Conservation (phyloP, 1,140 invertebrate species). For the Diabrotica virgifera region DNA sequence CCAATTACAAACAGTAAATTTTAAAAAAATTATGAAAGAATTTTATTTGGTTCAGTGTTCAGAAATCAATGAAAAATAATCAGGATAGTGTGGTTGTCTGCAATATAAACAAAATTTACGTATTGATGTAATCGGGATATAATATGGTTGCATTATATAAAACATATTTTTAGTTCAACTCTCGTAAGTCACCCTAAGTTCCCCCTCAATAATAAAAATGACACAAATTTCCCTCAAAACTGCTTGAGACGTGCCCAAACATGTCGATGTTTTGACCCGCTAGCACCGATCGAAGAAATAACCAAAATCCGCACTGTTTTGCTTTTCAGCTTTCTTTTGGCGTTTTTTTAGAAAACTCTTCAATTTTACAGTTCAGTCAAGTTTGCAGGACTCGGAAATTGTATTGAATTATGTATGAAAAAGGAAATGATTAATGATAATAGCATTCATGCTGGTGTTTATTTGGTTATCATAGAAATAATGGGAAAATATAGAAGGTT, state of each 20-base stretch:
- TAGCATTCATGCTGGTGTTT: neutral
- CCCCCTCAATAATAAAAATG: no score
- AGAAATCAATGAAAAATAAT: no score
- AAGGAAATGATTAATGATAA: neutral
- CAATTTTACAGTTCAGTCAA: neutral
- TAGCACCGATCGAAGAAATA: neutral
- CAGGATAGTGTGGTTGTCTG: no score
- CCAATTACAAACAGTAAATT: no score
- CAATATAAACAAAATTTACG: no score
- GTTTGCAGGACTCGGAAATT: slow-evolving; percentile 1
- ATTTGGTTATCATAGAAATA: slow-evolving; percentile 1
- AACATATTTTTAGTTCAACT: no score
- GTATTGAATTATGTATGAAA: slow-evolving; percentile 3
- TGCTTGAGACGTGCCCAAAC: neutral
- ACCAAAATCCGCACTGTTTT: neutral
- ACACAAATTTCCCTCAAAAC: neutral
- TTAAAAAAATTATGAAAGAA: no score
- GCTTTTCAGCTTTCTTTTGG: neutral
- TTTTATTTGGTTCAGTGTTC: no score
- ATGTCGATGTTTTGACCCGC: neutral
- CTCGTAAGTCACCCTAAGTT: no score
- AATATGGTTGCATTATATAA: no score
- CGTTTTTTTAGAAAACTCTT: neutral
- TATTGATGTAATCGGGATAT: no score
- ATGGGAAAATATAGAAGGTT: neutral